Base-by-base conservation (phyloP, 2,113 vertebrate genomes). In the Melanocharis versteri region DNA sequence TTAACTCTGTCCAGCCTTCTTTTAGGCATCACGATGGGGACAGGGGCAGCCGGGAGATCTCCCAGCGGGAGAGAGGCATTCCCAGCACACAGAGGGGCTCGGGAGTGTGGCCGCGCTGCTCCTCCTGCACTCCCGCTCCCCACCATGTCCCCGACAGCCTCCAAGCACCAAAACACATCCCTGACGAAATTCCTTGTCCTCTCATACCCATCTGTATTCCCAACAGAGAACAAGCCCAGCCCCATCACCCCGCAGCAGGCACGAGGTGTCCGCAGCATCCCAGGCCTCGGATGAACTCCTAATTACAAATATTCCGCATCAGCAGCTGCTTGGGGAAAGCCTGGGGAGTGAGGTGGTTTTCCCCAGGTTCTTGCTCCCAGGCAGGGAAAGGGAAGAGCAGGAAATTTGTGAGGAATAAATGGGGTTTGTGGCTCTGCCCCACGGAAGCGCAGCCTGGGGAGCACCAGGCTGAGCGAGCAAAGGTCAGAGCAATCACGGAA, bases 81-180 rank as follows among this genome's bases (percentile, higher is more conserved):
- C 37, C 37, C 79, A 11, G 44, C 3, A 13, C 11, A 2, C 33
- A 3, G 24, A 5, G 40, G 15, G 62, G 6, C 6, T n/a, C 50
- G 14, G 50, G 39, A 66, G 20, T 0, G 3, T 8, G 44, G 20
- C 56, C 9, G 1, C 13, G 27, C 83, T 54, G 75, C 53, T 89
- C 27, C 37, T 39, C 24, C 64, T 1, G 23, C 62, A 14, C 24
- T n/a, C 80, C 68, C 2, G 40, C 70, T 62, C 64, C 45, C 21
- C 40, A 3, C 8, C 31, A 2, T 0, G 2, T 31, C 24, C 66
- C 6, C 3, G 0, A 10, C 35, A n/a, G 50, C 44, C 22, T 17
- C 39, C 7, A 1, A 27, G 51, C 21, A 5, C 5, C 12, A 0
- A 26, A 66, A 62, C 58, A 8, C 22, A 40, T 9, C 6, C 53